Base-by-base conservation (phyloP, 2,888 invertebrate genomes). In the Sphaeridia pumilis region DNA sequence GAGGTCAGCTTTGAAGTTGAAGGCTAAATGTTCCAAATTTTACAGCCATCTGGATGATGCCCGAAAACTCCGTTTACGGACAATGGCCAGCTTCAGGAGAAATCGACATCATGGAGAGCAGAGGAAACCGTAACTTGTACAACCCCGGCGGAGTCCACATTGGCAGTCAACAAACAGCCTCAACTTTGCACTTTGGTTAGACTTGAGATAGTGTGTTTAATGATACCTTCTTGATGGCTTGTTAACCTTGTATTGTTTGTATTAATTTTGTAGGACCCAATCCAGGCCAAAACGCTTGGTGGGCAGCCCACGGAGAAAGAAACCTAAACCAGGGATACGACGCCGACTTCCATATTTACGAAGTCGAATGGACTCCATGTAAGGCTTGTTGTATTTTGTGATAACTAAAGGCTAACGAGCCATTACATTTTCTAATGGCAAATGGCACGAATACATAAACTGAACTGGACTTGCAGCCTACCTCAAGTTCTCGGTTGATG, bases 71-170 rank as follows among this genome's bases (percentile, higher is more conserved):
- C n/a, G 47, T 17, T 17, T 61, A 61, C 25, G 58, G 61, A 7
- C 46, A 36, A 2, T 83, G 83, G 83, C 83, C 83, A 1, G 68
- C 77, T 3, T 83, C 83, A 0, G 84, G 85, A 0, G 75, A 83
- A 66, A 76, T 89, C 35, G 78, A 83, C 44, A 72, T 89, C 14
- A 84, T 84, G 1, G 78, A 79, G 61, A 72, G 78, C 1, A 75
- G 77, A 21, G 87, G 87, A 20, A 85, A 84, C 69, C 66, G 72
- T 26, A 68, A 76, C 7, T 60, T 67, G 71, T 67, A 57, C 48
- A 54, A 56, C 35, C 47, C 58, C 4, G 45, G 52, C 27, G 60
- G 61, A n/a, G 66, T 69, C 1, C 72, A 79, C 64, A 77, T 81
- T 60, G 81, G 81, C 2, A 72, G 73, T 2, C 75, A 80, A 61